A percentile compares a stretch with the other conserved stretches of the same genome.
Evolutionary conservation across 2,113 vertebrate species (phyloP).

Genomic region (Sigmodon hispidus): DNA sequence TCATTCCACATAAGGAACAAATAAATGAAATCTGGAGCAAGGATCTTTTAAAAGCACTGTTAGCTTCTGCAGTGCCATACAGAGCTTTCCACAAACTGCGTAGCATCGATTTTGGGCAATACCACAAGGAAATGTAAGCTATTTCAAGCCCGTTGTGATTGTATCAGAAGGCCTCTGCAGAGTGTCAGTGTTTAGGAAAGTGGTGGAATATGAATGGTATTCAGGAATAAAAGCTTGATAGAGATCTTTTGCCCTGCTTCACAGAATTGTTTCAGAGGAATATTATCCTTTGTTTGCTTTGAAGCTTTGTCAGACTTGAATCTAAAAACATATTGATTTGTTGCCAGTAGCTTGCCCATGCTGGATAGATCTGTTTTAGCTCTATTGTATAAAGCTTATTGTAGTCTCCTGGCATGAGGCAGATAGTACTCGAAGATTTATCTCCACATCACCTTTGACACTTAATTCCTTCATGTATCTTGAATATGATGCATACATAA

Average conservation of each 20-base stretch:
- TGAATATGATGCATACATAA: conserved; percentile 59
- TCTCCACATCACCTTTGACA: not conserved
- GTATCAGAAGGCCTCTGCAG: conserved; percentile 44
- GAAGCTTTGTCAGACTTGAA: conserved; percentile 62
- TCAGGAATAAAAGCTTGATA: conserved; percentile 67
- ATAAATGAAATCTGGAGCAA: conserved; percentile 32
- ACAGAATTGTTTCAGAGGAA: conserved; percentile 72
- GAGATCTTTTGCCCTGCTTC: conserved; percentile 42
- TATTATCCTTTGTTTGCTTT: conserved; percentile 65
- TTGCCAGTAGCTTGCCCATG: conserved; percentile 64
- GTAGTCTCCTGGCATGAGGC: conserved; percentile 52
- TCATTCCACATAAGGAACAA: conserved; percentile 26
- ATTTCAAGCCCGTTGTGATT: conserved; percentile 40
- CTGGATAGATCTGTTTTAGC: conserved; percentile 73
- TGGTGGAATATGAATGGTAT: conserved; percentile 53
- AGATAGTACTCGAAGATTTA: conserved; percentile 16
- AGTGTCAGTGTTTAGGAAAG: conserved; percentile 51
- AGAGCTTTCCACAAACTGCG: not conserved
- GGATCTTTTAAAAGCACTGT: not conserved
- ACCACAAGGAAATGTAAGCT: conserved; percentile 24
- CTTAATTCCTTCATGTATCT: conserved; percentile 41
- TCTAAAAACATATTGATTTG: conserved; percentile 77
- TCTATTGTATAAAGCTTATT: conserved; percentile 69
- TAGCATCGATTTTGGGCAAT: not conserved
- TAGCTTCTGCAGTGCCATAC: not conserved